Percentiles rank a stretch among this genome's conserved stretches.
These are phyloP conservation scores for Monochamus saltuarius DNA, from an alignment of 1,140 invertebrate species.

Conservation along the genomic window DNA sequence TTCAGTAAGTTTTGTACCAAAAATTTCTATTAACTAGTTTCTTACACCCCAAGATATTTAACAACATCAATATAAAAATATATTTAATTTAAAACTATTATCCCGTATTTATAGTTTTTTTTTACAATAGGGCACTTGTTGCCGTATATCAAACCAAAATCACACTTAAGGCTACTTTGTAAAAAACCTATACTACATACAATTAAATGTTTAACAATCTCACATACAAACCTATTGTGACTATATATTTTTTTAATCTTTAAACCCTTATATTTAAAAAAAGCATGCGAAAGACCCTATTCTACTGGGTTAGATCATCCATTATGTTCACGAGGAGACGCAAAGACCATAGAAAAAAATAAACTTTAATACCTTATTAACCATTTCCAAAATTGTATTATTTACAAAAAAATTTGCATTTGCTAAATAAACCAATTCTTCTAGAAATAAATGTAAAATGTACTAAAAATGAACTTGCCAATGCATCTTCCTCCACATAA, in stretches of 20 bases:
- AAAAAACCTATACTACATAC: constrained; percentile 15
- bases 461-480: no score
- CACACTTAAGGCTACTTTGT: constrained; percentile 9
- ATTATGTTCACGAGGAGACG: no score
- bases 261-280: not conserved
- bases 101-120: constrained; percentile 15
- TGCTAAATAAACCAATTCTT: no score
- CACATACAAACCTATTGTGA: not conserved
- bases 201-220: constrained; percentile 6
- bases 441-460: no score
- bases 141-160: constrained; percentile 5
- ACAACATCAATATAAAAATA: constrained; percentile 41
- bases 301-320: no score
- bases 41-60: constrained; percentile 29
- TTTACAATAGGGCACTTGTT: constrained; percentile 1
- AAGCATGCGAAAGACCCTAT: no score
- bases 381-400: no score
- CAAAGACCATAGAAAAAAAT: no score
- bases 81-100: constrained; percentile 35
- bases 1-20: constrained; percentile 34
- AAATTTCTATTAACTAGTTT: constrained; percentile 29
- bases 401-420: no score
- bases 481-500: no score
- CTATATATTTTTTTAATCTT: not conserved
- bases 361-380: no score